Percentiles rank a stretch among this genome's conserved stretches.
phyloP scores from a whole-genome alignment of 1,140 invertebrate species.

The Augochlora pura region DNA sequence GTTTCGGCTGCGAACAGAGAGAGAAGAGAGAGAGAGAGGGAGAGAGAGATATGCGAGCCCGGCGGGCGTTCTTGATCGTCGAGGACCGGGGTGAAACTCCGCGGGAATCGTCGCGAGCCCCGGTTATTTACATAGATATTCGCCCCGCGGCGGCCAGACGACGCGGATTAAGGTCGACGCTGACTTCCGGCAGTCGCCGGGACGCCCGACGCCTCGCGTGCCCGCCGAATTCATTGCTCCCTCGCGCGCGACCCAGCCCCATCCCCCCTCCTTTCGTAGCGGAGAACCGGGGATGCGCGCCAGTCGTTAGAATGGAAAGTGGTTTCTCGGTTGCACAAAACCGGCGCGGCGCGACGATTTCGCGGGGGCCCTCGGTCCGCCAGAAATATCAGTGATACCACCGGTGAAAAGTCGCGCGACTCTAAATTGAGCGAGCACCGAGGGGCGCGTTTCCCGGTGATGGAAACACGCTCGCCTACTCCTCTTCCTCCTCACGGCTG shows the following conservation, averaged over 20 bases:
- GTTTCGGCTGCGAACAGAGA: neutral
- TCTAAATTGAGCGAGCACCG: slow-evolving; percentile 4
- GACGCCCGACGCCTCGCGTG: neutral
- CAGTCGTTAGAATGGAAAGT: slow-evolving; percentile 12
- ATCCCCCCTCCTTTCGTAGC: no score
- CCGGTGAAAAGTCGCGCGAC: neutral
- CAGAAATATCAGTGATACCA: slow-evolving; percentile 15
- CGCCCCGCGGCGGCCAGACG: neutral
- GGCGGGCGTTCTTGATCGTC: slow-evolving; percentile 4
- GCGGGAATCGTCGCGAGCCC: neutral
- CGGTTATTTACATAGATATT: slow-evolving; percentile 30
- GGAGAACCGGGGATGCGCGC: no score
- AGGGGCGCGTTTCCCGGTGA: neutral
- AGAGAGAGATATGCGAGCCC: no score
- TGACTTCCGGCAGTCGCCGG: neutral
- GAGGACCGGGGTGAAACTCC: neutral
- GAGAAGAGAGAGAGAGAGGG: no score
- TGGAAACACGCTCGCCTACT: no score
- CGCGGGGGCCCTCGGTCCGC: neutral
- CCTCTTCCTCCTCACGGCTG: neutral
- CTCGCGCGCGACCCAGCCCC: no score
- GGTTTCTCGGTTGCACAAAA: slow-evolving; percentile 3
- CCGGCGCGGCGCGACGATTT: neutral
- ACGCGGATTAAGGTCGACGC: slow-evolving; percentile 26
- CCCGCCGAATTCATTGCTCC: slow-evolving; percentile 14